Conservation (phyloP, 2,797 vertebrate species). For the Pitangus sulphuratus region DNA sequence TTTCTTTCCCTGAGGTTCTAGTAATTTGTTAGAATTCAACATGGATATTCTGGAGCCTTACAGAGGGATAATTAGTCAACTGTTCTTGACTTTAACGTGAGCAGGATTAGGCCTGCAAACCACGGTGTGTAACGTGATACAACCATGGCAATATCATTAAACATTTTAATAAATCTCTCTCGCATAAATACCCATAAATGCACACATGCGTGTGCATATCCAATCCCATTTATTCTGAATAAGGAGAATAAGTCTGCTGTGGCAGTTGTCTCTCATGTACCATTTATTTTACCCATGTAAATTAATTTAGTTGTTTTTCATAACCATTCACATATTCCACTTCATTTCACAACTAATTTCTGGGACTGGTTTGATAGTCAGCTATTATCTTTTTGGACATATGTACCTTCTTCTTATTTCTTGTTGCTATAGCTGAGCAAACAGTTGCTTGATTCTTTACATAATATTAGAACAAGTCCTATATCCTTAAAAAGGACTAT, state of each 20-base stretch:
- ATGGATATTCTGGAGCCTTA: conserved; percentile 3
- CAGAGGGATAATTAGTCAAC: conserved; percentile 51
- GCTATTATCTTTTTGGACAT: conserved; percentile 15
- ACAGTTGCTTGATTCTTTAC: background rate
- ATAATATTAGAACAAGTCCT: background rate
- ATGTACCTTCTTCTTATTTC: background rate
- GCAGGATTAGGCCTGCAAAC: conserved; percentile 18
- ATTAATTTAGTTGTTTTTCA: conserved; percentile 59
- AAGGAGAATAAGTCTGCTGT: conserved; percentile 22
- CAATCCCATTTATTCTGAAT: conserved; percentile 51
- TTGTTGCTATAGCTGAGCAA: background rate
- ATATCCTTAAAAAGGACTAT: background rate
- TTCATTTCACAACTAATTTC: conserved; percentile 60
- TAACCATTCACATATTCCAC: conserved; percentile 31
- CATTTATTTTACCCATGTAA: conserved; percentile 33
- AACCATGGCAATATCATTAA: background rate
- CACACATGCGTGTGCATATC: conserved; percentile 37
- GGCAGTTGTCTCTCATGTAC: conserved; percentile 35
- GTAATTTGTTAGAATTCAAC: conserved; percentile 80
- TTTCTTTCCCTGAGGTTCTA: conserved; percentile 78
- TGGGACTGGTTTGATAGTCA: conserved; percentile 12
- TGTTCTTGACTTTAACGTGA: background rate
- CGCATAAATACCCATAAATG: conserved; percentile 25
- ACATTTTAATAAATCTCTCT: conserved; percentile 44
- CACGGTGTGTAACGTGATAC: background rate